Evolutionary conservation across 2,113 vertebrate species (phyloP).

Genomic region (Telmatochromis sp.): DNA sequence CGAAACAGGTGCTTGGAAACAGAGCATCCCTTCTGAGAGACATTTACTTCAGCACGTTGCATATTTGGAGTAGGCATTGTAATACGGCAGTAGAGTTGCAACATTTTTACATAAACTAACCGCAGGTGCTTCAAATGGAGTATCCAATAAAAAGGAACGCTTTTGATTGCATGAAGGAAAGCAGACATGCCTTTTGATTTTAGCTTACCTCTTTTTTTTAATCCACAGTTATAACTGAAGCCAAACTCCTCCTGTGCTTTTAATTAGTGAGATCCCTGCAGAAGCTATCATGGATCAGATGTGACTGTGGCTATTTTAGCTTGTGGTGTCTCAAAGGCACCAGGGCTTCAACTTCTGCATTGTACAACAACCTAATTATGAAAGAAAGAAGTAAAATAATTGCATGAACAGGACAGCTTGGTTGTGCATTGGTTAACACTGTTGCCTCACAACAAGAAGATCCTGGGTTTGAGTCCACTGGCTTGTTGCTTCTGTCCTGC

Average conservation of each 20-base stretch:
- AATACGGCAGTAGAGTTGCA: background rate
- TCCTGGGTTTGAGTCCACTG: background rate
- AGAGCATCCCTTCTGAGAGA: background rate
- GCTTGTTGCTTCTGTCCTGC: background rate
- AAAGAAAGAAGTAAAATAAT: accelerated
- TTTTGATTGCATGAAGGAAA: background rate
- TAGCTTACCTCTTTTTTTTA: background rate
- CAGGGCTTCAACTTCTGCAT: background rate
- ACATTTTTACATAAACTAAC: background rate
- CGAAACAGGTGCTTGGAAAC: background rate
- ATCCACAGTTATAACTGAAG: background rate
- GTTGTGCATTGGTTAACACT: background rate
- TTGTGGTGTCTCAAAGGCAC: background rate
- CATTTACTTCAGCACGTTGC: background rate
- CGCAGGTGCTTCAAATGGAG: background rate
- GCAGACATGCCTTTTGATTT: background rate
- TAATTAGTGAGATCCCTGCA: background rate
- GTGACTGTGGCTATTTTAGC: background rate
- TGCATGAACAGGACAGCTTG: background rate
- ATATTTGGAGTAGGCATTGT: background rate
- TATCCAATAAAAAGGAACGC: background rate
- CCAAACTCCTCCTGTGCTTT: background rate
- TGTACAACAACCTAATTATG: background rate
- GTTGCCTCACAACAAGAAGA: background rate
- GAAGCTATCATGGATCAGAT: background rate